phyloP scores from a whole-genome alignment of 2,888 invertebrate species.

The Cantharis flavilabris region DNA sequence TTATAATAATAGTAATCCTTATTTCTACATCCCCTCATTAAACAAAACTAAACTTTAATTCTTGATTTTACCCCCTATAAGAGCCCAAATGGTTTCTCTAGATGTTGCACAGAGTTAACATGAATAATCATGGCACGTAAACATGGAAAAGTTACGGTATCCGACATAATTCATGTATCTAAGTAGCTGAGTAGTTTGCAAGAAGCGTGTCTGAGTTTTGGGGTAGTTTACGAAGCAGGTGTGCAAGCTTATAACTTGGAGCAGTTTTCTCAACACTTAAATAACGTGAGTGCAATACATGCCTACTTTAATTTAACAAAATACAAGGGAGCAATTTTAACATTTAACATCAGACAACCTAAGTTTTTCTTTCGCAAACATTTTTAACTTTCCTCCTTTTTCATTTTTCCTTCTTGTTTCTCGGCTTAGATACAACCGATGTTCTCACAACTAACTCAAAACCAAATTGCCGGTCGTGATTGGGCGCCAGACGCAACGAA shows the following conservation, averaged over 20 bases:
- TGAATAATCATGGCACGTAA: constrained; percentile 26
- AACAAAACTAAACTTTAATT: constrained; percentile 5
- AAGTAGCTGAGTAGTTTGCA: constrained; percentile 22
- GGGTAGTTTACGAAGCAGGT: constrained; percentile 27
- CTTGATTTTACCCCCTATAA: neutral
- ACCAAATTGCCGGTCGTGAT: too few relatives aligned
- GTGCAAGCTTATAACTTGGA: constrained; percentile 22
- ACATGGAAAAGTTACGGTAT: constrained; percentile 20
- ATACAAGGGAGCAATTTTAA: neutral
- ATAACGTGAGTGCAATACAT: neutral
- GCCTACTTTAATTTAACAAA: neutral
- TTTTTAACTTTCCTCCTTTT: neutral
- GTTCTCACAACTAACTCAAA: too few relatives aligned
- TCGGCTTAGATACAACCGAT: neutral
- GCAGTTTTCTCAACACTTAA: constrained; percentile 14
- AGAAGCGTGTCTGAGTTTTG: constrained; percentile 23
- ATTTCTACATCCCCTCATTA: neutral
- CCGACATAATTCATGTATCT: constrained; percentile 24
- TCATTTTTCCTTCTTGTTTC: neutral
- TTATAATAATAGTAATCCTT: constrained; percentile 14
- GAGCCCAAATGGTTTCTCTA: neutral
- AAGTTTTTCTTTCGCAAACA: neutral
- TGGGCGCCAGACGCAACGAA: too few relatives aligned
- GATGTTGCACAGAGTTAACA: constrained; percentile 13
- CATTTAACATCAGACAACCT: neutral